Percentiles rank a stretch among this genome's conserved stretches.
phyloP scores from a whole-genome alignment of 2,888 invertebrate genomes.

The Drosophila colorata region DNA sequence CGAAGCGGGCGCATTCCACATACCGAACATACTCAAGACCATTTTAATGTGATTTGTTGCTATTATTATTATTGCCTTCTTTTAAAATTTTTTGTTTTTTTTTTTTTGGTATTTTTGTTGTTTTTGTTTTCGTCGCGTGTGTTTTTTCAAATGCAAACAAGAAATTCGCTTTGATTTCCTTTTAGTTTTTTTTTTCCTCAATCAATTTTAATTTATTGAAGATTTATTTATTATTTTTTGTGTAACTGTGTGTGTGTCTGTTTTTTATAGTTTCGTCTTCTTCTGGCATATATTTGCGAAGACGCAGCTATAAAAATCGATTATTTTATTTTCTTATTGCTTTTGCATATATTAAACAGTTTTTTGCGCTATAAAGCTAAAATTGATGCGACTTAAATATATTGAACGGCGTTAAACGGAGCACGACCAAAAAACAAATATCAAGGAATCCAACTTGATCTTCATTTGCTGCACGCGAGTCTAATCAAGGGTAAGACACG shows the following conservation, averaged over 20 bases:
- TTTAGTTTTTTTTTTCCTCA: constrained; percentile 6
- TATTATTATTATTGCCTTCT: constrained; percentile 15
- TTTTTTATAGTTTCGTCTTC: constrained; percentile 33
- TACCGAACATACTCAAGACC: constrained; percentile 37
- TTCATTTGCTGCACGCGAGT: constrained; percentile 54
- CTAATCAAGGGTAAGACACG: constrained; percentile 57
- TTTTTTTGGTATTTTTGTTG: constrained; percentile 9
- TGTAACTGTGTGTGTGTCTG: constrained; percentile 3
- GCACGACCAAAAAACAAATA: constrained; percentile 29
- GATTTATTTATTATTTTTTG: constrained; percentile 30
- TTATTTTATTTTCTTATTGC: constrained; percentile 19
- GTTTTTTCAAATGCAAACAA: constrained; percentile 31
- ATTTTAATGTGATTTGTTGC: constrained; percentile 47
- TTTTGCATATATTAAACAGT: constrained; percentile 34
- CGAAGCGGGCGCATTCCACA: constrained; percentile 46
- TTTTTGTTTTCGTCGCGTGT: constrained; percentile 39
- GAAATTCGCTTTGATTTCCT: constrained; percentile 20
- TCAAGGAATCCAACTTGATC: constrained; percentile 53
- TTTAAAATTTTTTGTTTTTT: constrained; percentile 13
- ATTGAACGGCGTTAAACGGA: constrained; percentile 30
- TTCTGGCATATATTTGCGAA: constrained; percentile 13
- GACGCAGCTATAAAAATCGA: constrained; percentile 24
- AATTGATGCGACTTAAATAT: constrained; percentile 28
- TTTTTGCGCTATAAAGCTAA: constrained; percentile 26
- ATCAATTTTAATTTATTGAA: constrained; percentile 35